These are phyloP conservation scores for Bradypus variegatus DNA, from an alignment of 2,797 vertebrate genomes.

Conservation along the genomic window DNA sequence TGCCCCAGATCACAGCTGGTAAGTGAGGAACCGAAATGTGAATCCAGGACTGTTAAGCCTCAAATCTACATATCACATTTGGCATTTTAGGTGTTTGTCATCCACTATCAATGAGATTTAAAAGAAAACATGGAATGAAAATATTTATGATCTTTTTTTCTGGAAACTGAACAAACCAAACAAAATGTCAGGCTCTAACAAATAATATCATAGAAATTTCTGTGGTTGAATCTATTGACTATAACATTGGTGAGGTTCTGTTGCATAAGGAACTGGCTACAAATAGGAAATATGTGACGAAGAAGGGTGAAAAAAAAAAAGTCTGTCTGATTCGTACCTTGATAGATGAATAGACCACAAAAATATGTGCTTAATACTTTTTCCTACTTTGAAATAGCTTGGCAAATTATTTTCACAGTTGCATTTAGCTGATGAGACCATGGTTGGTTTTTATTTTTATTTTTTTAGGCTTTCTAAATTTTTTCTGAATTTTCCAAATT, in stretches of 20 bases:
- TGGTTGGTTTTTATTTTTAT: neutral
- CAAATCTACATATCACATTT: neutral
- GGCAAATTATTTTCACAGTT: constrained; percentile 18
- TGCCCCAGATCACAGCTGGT: neutral
- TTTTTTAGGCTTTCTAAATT: neutral
- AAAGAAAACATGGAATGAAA: neutral
- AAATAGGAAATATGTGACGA: neutral
- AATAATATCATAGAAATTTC: neutral
- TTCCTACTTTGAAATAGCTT: constrained; percentile 2
- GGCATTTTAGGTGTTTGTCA: neutral
- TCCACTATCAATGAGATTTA: neutral
- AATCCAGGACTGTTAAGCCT: neutral
- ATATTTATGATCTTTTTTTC: neutral
- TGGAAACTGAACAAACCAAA: neutral
- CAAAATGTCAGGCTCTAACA: neutral
- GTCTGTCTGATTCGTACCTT: neutral
- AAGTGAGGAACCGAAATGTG: neutral
- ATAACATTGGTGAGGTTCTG: neutral
- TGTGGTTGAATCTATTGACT: neutral
- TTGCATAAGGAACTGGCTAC: neutral
- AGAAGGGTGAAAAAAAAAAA: neutral
- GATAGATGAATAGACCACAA: neutral
- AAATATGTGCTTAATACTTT: neutral
- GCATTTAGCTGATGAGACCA: neutral
- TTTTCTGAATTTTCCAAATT: neutral